Conservation (phyloP, 2,888 invertebrate species). For the Andrena marginata region DNA sequence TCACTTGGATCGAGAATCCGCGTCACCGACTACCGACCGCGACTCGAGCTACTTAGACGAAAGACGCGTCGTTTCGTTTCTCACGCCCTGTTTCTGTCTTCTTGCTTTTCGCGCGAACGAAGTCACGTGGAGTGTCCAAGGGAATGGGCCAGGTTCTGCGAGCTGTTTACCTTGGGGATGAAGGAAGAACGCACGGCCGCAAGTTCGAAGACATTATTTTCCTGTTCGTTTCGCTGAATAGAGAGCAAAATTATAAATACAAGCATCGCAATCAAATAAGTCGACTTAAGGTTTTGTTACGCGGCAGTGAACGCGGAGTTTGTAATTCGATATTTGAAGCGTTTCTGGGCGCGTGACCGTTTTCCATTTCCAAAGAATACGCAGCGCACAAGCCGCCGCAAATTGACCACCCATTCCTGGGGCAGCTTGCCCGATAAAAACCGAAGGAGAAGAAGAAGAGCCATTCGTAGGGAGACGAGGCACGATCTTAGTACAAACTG, state of each 20-base stretch:
- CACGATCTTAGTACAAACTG: conserved; percentile 68
- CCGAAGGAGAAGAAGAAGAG: background rate
- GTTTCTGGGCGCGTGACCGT: no score
- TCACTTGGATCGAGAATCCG: background rate
- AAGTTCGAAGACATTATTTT: background rate
- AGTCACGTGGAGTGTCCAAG: background rate
- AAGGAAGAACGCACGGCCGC: background rate
- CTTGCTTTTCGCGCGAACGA: conserved; percentile 7
- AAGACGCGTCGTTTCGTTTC: background rate
- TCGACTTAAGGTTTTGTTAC: no score
- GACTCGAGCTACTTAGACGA: background rate
- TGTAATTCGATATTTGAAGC: no score
- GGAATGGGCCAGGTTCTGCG: background rate
- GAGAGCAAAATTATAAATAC: background rate
- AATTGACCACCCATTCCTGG: background rate
- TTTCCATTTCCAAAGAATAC: background rate
- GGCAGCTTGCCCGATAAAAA: background rate
- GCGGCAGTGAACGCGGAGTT: no score
- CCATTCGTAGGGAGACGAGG: conserved; percentile 43
- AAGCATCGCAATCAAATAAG: background rate
- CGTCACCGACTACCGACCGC: background rate
- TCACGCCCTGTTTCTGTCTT: conserved; percentile 3
- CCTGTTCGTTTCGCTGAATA: background rate
- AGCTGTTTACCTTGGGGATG: background rate
- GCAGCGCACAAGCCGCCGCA: background rate